Conservation (phyloP, 1,140 invertebrate genomes). For the Cherax quadricarinatus region DNA sequence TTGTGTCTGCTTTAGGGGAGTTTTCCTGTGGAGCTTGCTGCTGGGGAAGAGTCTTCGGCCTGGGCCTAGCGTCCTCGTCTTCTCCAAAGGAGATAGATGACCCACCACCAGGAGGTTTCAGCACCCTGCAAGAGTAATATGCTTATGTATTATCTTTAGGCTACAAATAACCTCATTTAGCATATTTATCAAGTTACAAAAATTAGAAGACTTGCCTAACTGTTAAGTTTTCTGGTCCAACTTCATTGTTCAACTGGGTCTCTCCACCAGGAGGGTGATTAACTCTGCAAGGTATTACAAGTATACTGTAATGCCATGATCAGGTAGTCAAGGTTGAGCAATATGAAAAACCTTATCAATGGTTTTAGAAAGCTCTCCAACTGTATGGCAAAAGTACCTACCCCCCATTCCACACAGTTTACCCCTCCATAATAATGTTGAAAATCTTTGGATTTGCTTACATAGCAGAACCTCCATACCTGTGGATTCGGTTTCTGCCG, state of each 20-base stretch:
- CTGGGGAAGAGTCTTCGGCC: background rate
- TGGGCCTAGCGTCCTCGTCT: background rate
- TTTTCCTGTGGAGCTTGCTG: conserved; percentile 9
- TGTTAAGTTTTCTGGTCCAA: conserved; percentile 16
- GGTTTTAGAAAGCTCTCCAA: no score
- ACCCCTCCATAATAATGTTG: no score
- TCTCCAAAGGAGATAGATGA: conserved; percentile 59
- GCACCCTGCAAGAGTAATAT: conserved; percentile 34
- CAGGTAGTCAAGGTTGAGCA: background rate
- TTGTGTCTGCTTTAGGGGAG: conserved; percentile 38
- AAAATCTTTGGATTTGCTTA: no score
- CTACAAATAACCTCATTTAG: background rate
- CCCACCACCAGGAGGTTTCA: conserved; percentile 64
- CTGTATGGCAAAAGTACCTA: no score
- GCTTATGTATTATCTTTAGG: background rate
- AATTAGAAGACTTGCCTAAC: conserved; percentile 36
- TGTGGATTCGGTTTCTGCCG: no score
- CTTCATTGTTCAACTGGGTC: conserved; percentile 34
- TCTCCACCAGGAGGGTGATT: conserved; percentile 52
- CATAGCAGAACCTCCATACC: no score
- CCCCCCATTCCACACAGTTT: no score
- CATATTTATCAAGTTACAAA: background rate
- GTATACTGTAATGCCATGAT: background rate
- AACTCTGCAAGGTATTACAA: conserved; percentile 37
- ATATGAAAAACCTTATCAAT: no score